A percentile compares a stretch with the other conserved stretches of the same genome.
These are phyloP conservation scores for Drosophila varians DNA, from an alignment of 1,140 invertebrate species.

Conservation along the genomic window DNA sequence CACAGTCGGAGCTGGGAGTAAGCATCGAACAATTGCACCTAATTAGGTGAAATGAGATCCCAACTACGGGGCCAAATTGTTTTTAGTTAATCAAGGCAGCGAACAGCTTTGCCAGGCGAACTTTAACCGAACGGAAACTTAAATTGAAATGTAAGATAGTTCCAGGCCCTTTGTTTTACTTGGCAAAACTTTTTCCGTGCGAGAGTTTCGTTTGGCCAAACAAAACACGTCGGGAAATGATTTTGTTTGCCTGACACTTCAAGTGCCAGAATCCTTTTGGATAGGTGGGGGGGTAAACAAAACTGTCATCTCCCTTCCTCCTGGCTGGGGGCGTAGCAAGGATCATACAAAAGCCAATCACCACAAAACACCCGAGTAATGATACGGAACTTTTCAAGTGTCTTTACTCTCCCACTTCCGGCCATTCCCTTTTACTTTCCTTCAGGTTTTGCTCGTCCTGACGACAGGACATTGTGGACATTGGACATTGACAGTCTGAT, in stretches of 20 bases:
- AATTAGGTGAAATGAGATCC: conserved; percentile 42
- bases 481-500: conserved; percentile 24
- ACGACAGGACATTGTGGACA: conserved; percentile 9
- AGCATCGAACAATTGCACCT: conserved; percentile 44
- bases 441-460: conserved; percentile 16
- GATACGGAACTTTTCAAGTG: conserved; percentile 70
- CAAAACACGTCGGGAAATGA: conserved; percentile 40
- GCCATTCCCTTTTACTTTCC: conserved; percentile 11
- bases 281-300: neutral
- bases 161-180: conserved; percentile 27
- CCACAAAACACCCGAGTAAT: conserved; percentile 75
- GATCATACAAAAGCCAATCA: conserved; percentile 62
- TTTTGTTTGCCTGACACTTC: conserved; percentile 50
- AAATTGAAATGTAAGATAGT: conserved; percentile 45
- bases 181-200: neutral
- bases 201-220: conserved; percentile 16
- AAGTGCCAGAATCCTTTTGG: conserved; percentile 15
- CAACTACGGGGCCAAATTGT: conserved; percentile 14
- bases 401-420: conserved; percentile 39
- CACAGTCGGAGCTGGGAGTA: conserved; percentile 40
- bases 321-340: neutral
- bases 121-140: conserved; percentile 22
- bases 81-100: conserved; percentile 13
- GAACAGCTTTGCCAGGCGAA: neutral
- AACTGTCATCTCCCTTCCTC: conserved; percentile 12